Base-by-base conservation (phyloP, 2,113 vertebrate genomes). In the Hoplias malabaricus region DNA sequence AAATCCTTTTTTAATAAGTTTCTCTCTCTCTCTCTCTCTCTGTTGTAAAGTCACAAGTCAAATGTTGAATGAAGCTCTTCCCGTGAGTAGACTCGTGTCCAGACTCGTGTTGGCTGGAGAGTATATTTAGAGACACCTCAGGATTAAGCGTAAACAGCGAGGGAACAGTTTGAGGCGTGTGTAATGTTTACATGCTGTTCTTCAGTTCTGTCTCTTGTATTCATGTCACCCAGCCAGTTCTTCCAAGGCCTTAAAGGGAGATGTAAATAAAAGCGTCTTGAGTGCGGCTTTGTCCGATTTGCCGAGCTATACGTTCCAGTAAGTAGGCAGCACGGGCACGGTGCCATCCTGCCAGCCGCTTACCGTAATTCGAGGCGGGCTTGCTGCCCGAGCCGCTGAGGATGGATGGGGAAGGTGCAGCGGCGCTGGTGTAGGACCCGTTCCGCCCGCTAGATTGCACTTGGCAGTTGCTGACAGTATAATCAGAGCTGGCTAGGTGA, bases 351-450 rank as follows among this genome's bases (percentile, higher is more conserved):
- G 87, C 14, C 78, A 85, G 87, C 86, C 84, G 86, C 88, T 31
- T 69, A 36, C 59, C 42, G 87, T 91, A 88, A 91, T 92, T 88
- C 90, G 88, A 91, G 88, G 89, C 87, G 85, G 90, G 89, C 87
- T 82, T 84, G 83, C 84, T 86, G 88, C 85, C 87, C 81, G 80
- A 89, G 88, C 87, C 86, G 61, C 83, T 84, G 84, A 87, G 84
- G 84, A 86, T 82, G 86, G 84, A 85, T 86, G 87, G 86, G 86
- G 50, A 72, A 65, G 68, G 40, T 53, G 68, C 5, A 42, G 21
- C 33, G 43, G 34, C 83, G 85, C 86, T 82, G 85, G 84, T 82
- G 71, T 78, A 40, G 82, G 83, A 86, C 86, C 86, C 85, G 75
- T 82, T 86, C 86, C 79, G 84, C 80, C 82, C 78, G 87, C 86